These are phyloP conservation scores for Drosophila ananassae DNA, from an alignment of 1,140 invertebrate genomes.

Conservation along the genomic window DNA sequence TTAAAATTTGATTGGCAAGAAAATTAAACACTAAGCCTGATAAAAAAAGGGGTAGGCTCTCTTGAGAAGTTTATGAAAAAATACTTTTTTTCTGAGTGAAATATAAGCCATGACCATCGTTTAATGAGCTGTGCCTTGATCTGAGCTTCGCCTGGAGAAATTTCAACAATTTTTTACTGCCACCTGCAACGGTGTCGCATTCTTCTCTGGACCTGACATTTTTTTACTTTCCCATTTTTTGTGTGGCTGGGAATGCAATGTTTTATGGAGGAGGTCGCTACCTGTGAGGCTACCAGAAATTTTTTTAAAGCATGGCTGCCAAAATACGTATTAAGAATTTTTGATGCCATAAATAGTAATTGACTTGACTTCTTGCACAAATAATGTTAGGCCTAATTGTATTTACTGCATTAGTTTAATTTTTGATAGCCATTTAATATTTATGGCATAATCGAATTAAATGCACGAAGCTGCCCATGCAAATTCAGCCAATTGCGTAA, in stretches of 20 bases:
- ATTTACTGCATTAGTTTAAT: not conserved
- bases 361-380: not conserved
- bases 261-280: slow-evolving; percentile 41
- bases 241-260: slow-evolving; percentile 36
- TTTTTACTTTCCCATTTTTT: slow-evolving; percentile 43
- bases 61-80: not conserved
- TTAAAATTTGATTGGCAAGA: not conserved
- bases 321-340: not conserved
- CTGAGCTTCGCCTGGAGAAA: slow-evolving; percentile 44
- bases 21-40: not conserved
- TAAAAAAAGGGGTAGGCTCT: not conserved
- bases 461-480: not conserved
- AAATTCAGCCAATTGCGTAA: not conserved
- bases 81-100: slow-evolving; percentile 7
- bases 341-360: not conserved
- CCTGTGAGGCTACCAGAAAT: not conserved
- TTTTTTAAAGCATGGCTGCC: no score
- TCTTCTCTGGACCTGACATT: slow-evolving; percentile 47
- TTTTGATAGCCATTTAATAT: slow-evolving; percentile 16
- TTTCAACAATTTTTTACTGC: slow-evolving; percentile 79
- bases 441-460: slow-evolving; percentile 10
- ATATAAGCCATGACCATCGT: slow-evolving; percentile 49
- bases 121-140: slow-evolving; percentile 70
- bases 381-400: slow-evolving; percentile 10
- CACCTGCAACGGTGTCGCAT: slow-evolving; percentile 71